Conservation (phyloP, 1,140 invertebrate genomes). For the Harlomillsia oculata region DNA sequence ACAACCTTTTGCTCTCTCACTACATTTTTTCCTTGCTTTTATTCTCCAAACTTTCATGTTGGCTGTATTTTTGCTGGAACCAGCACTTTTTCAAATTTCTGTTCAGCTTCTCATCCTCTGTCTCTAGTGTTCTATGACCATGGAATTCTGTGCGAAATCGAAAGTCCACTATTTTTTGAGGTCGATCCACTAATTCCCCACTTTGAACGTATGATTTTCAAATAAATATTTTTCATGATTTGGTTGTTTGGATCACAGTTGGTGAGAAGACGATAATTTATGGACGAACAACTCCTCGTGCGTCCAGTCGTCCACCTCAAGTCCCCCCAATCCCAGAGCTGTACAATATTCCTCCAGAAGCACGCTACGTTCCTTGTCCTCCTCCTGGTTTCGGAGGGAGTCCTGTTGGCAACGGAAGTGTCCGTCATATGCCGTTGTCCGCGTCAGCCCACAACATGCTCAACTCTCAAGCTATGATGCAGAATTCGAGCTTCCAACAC, state of each 20-base stretch:
- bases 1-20: too few species aligned
- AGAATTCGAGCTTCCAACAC: constrained; percentile 24
- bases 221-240: too few species aligned
- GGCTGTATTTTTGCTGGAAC: too few species aligned
- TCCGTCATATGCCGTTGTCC: constrained; percentile 34
- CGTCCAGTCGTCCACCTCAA: constrained; percentile 34
- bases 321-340: constrained; percentile 35
- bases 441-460: constrained; percentile 38
- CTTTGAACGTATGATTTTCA: too few species aligned
- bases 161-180: background rate
- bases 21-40: too few species aligned
- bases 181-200: too few species aligned
- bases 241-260: background rate
- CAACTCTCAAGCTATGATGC: constrained; percentile 26
- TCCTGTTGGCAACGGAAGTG: constrained; percentile 37
- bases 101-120: too few species aligned
- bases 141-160: too few species aligned
- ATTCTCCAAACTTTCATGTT: too few species aligned
- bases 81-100: too few species aligned
- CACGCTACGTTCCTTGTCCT: constrained; percentile 42
- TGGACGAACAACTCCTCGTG: constrained; percentile 33
- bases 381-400: constrained; percentile 39
- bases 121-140: too few species aligned
- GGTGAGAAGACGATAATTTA: constrained; percentile 33
- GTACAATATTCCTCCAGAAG: constrained; percentile 40